phyloP scores from a whole-genome alignment of 2,797 vertebrate genomes.

The Botia kubotai region DNA sequence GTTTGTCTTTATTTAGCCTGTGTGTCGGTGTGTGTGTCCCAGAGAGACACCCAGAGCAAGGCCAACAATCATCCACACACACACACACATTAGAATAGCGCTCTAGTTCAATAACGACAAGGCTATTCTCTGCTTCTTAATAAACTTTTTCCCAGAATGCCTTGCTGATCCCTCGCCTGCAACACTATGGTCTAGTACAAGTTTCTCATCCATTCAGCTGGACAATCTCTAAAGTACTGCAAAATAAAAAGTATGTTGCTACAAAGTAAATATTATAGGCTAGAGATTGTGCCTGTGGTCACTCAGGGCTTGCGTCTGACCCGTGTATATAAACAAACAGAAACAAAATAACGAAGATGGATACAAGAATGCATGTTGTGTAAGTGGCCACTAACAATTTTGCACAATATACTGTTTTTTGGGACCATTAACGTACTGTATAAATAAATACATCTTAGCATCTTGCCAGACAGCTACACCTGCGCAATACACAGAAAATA shows the following conservation, averaged over 20 bases:
- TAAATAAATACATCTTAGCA: too few relatives aligned
- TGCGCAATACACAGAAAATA: neutral
- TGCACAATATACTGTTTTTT: neutral
- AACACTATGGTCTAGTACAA: neutral
- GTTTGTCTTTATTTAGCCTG: conserved; percentile 75
- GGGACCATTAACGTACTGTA: neutral
- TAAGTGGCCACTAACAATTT: neutral
- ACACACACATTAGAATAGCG: neutral
- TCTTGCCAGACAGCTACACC: neutral
- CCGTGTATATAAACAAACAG: neutral
- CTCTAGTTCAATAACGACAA: neutral
- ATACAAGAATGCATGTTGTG: neutral
- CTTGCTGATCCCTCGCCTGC: neutral
- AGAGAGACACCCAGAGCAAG: conserved; percentile 32
- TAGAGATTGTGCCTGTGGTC: neutral
- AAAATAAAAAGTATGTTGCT: neutral
- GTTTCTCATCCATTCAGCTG: neutral
- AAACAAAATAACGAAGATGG: neutral
- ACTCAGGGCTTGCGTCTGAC: neutral
- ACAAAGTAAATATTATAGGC: neutral
- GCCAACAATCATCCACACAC: conserved; percentile 25
- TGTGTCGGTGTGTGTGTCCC: conserved; percentile 38
- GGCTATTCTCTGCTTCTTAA: neutral
- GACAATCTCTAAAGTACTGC: neutral
- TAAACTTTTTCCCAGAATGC: conserved; percentile 24